Evolutionary conservation across 2,888 invertebrate genomes (phyloP).

Genomic region (Agonopterix alstromeriana): DNA sequence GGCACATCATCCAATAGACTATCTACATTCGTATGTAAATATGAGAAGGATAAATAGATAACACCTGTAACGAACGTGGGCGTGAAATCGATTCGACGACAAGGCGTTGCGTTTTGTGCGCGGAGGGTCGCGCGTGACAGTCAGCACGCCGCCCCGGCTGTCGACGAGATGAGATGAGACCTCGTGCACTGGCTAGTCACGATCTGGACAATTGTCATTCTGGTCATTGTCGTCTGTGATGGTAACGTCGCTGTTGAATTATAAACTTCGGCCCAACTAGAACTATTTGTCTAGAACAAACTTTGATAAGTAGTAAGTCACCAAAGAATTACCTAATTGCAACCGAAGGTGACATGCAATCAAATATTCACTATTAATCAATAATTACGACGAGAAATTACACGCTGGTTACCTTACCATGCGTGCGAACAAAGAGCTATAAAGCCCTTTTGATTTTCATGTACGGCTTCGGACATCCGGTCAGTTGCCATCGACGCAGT

Average conservation of each 20-base stretch:
- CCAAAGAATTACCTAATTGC: too few relatives aligned
- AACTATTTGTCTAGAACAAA: too few relatives aligned
- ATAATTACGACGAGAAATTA: too few relatives aligned
- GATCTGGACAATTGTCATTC: constrained; percentile 13
- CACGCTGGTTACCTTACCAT: too few relatives aligned
- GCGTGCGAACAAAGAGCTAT: background rate
- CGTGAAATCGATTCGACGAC: constrained; percentile 60
- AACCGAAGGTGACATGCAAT: too few relatives aligned
- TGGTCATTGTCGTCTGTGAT: too few relatives aligned
- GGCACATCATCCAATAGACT: too few relatives aligned
- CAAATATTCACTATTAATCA: too few relatives aligned
- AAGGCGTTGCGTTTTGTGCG: constrained; percentile 41
- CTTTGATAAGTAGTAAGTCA: too few relatives aligned
- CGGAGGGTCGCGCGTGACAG: constrained; percentile 45
- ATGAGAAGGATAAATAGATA: constrained; percentile 49
- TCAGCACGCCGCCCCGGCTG: constrained; percentile 17
- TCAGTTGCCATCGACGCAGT: background rate
- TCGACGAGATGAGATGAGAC: constrained; percentile 17
- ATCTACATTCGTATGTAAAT: constrained; percentile 41
- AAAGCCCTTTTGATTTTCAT: background rate
- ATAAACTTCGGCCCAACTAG: too few relatives aligned
- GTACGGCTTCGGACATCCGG: constrained; percentile 2
- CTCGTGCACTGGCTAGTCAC: constrained; percentile 52
- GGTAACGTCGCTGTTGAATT: too few relatives aligned
- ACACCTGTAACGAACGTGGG: constrained; percentile 35